phyloP scores from a whole-genome alignment of 2,888 invertebrate species.

The Andrena flavipes region DNA sequence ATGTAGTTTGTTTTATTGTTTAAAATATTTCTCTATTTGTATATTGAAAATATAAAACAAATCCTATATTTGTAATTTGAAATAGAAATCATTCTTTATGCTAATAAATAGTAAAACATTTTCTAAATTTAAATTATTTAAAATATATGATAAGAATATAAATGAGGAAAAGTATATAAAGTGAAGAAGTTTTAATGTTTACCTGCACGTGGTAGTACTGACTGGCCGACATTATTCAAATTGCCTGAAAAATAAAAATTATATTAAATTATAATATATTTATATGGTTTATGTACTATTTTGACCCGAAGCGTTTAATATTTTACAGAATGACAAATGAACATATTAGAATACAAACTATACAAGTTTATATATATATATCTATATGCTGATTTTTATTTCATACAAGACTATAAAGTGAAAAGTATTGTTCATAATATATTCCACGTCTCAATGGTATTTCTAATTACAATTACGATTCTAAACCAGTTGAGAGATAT shows the following conservation, averaged over 20 bases:
- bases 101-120: too few relatives aligned
- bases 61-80: too few relatives aligned
- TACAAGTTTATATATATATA: too few relatives aligned
- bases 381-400: too few relatives aligned
- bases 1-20: too few relatives aligned
- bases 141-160: not conserved
- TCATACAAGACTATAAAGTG: not conserved
- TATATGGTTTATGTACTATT: not conserved
- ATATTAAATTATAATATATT: slow-evolving; percentile 17
- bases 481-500: too few relatives aligned
- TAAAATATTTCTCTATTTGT: too few relatives aligned
- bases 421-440: not conserved
- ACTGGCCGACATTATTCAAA: slow-evolving; percentile 71
- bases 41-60: too few relatives aligned
- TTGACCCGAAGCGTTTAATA: not conserved
- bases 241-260: slow-evolving; percentile 54
- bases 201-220: slow-evolving; percentile 81
- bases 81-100: too few relatives aligned
- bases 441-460: not conserved
- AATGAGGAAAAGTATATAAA: slow-evolving; percentile 1
- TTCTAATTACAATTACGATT: not conserved
- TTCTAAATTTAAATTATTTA: not conserved
- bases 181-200: slow-evolving; percentile 49
- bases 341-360: too few relatives aligned
- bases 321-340: too few relatives aligned